Conservation (phyloP, 2,113 vertebrate genomes). For the Gymnogyps californianus region DNA sequence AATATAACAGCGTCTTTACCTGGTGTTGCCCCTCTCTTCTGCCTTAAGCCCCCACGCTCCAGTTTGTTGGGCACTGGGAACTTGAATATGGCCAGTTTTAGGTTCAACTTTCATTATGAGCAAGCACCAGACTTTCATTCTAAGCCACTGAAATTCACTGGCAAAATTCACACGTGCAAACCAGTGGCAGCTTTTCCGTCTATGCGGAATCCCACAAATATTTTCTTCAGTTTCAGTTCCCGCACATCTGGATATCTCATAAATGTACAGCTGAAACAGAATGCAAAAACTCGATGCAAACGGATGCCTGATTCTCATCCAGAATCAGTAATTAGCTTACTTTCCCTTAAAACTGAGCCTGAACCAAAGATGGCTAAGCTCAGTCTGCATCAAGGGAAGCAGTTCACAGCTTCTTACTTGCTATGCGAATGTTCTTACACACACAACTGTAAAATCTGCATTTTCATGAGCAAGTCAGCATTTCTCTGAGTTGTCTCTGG, state of each 20-base stretch:
- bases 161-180: slow-evolving; percentile 40
- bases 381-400: neutral
- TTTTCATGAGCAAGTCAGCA: slow-evolving; percentile 56
- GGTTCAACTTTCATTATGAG: slow-evolving; percentile 4
- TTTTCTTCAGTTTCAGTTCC: slow-evolving; percentile 46
- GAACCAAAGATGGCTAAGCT: neutral
- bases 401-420: slow-evolving; percentile 32
- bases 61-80: neutral
- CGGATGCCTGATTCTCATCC: neutral
- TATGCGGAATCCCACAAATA: slow-evolving; percentile 31
- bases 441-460: slow-evolving; percentile 40
- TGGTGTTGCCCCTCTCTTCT: neutral
- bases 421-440: slow-evolving; percentile 11
- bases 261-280: slow-evolving; percentile 5
- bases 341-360: slow-evolving; percentile 23
- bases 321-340: neutral
- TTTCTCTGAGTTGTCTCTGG: slow-evolving; percentile 27
- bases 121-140: slow-evolving; percentile 8
- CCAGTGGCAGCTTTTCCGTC: neutral
- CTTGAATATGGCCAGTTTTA: neutral
- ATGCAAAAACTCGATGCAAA: neutral
- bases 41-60: neutral
- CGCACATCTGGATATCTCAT: neutral
- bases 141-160: neutral
- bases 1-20: slow-evolving; percentile 17